Percentiles rank a stretch among this genome's conserved stretches.
Evolutionary conservation across 2,113 vertebrate genomes (phyloP).

Genomic region (Lonchura striata): DNA sequence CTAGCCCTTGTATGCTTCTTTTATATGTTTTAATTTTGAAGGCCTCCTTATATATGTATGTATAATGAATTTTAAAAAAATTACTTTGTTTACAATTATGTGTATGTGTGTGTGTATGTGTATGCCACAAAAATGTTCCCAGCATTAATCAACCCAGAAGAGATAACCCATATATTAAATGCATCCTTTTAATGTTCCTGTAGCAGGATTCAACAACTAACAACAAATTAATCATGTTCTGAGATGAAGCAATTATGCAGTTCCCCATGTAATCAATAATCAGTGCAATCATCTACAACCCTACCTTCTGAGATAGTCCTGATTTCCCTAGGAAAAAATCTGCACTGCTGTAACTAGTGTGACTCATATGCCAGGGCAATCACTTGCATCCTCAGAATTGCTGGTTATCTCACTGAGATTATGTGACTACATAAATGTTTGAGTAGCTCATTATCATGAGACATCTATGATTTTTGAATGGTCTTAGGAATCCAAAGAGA

Average conservation of each 20-base stretch:
- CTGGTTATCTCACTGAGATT: not conserved
- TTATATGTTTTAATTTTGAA: not conserved
- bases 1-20: not conserved
- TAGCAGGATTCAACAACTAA: not conserved
- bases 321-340: not conserved
- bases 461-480: not conserved
- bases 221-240: not conserved
- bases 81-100: no score
- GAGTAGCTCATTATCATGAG: not conserved
- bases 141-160: not conserved
- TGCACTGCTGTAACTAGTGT: not conserved
- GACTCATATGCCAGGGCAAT: not conserved
- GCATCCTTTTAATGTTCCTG: not conserved
- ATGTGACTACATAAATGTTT: not conserved
- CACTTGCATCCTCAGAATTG: not conserved
- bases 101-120: not conserved
- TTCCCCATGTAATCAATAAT: slow-evolving; percentile 24
- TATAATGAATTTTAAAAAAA: no score
- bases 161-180: not conserved
- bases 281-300: not conserved
- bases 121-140: not conserved
- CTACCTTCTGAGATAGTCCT: not conserved
- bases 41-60: not conserved
- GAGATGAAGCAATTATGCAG: not conserved
- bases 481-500: not conserved